A percentile compares a stretch with the other conserved stretches of the same genome.
Evolutionary conservation across 2,888 invertebrate genomes (phyloP).

Genomic region (Cordilura impudica): DNA sequence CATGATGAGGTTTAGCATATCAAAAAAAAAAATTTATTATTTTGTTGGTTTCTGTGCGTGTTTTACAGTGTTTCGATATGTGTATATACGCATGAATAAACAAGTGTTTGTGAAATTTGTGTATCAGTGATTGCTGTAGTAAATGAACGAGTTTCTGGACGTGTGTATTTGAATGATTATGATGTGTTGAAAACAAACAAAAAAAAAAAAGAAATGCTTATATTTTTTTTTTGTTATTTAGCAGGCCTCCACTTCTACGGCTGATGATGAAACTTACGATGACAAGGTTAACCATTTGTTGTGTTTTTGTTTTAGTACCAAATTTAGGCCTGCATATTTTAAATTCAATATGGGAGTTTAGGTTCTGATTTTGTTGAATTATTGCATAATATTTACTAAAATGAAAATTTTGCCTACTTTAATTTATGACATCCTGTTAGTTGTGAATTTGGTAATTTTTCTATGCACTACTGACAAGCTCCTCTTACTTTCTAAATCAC

Average conservation of each 20-base stretch:
- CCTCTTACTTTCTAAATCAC: too few species aligned
- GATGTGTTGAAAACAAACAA: constrained; percentile 23
- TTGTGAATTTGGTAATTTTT: too few species aligned
- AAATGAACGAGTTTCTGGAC: not conserved
- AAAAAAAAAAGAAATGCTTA: too few species aligned
- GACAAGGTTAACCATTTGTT: constrained; percentile 22
- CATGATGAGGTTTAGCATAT: constrained; percentile 29
- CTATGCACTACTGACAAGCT: too few species aligned
- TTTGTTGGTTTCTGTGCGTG: constrained; percentile 18
- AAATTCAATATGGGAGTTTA: too few species aligned
- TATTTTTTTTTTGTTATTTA: not conserved
- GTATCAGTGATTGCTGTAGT: constrained; percentile 41
- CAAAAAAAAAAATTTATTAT: constrained; percentile 46
- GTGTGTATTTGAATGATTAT: constrained; percentile 32
- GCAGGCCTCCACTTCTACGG: not conserved
- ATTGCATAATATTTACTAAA: too few species aligned
- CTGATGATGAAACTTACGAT: constrained; percentile 12
- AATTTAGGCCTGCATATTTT: constrained; percentile 35
- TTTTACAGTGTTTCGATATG: constrained; percentile 13
- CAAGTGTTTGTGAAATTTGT: not conserved
- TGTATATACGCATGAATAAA: not conserved
- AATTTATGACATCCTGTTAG: too few species aligned
- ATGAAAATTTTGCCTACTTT: too few species aligned
- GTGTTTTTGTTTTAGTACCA: constrained; percentile 1
- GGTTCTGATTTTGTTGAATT: constrained; percentile 13